These are phyloP conservation scores for Dysdera silvatica DNA, from an alignment of 1,140 invertebrate species.

Conservation along the genomic window DNA sequence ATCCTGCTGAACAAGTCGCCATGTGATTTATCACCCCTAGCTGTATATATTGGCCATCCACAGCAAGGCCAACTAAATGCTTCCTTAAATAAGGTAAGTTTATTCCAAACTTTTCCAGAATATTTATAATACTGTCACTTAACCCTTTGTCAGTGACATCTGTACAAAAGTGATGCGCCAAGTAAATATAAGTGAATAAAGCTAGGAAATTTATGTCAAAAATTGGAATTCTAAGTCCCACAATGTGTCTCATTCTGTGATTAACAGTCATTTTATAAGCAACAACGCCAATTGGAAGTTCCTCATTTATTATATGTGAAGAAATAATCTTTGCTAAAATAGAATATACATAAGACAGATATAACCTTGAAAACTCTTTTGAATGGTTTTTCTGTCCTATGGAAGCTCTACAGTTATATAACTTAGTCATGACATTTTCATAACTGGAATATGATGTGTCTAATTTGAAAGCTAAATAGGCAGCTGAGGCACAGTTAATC, in stretches of 20 bases:
- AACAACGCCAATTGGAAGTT: background rate
- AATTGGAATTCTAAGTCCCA: background rate
- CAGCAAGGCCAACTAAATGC: background rate
- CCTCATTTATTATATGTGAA: background rate
- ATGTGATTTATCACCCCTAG: background rate
- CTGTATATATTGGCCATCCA: background rate
- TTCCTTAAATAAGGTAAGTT: background rate
- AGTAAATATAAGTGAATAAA: background rate
- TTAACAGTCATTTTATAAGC: background rate
- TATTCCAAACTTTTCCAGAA: background rate
- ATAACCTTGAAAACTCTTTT: background rate
- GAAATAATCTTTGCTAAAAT: too few species aligned
- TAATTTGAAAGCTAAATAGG: background rate
- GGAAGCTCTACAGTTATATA: background rate
- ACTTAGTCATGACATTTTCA: background rate
- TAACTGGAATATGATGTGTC: background rate
- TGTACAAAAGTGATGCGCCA: background rate
- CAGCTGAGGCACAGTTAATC: background rate
- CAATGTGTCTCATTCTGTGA: background rate
- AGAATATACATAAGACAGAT: background rate
- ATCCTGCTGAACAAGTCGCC: background rate
- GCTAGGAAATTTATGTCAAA: background rate
- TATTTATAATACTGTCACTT: background rate
- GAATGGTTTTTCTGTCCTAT: background rate
- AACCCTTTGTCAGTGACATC: conserved; percentile 1